phyloP scores from a whole-genome alignment of 2,888 invertebrate species.

The Nephrocerus scutellatus region DNA sequence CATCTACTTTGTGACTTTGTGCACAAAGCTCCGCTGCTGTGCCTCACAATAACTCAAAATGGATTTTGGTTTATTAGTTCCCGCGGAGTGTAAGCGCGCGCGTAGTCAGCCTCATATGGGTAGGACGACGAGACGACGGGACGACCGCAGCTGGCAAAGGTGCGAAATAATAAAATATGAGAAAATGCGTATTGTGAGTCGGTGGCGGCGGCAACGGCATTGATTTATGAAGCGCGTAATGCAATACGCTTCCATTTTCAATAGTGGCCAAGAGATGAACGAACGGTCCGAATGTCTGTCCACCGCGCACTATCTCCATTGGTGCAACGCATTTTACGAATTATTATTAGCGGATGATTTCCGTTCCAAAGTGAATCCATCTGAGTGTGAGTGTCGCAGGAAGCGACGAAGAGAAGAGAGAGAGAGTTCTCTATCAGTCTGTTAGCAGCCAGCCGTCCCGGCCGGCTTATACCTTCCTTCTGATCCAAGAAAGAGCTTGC shows the following conservation, averaged over 20 bases:
- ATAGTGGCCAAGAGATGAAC: too few species aligned
- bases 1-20: background rate
- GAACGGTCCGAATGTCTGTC: too few species aligned
- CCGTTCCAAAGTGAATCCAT: constrained; percentile 16
- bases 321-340: constrained; percentile 16
- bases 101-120: constrained; percentile 14
- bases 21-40: constrained; percentile 4
- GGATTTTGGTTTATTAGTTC: constrained; percentile 47
- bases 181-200: constrained; percentile 1
- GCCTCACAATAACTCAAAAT: constrained; percentile 47
- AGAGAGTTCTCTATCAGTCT: too few species aligned
- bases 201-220: constrained; percentile 19
- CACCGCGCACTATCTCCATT: constrained; percentile 23
- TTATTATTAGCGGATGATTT: constrained; percentile 18
- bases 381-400: constrained; percentile 1
- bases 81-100: constrained; percentile 19
- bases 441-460: too few species aligned
- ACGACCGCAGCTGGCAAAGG: too few species aligned
- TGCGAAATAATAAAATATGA: background rate
- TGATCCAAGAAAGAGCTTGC: constrained; percentile 1
- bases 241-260: constrained; percentile 39
- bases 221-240: constrained; percentile 48
- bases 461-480: background rate
- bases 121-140: too few species aligned
- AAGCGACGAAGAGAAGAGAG: too few species aligned